A percentile compares a stretch with the other conserved stretches of the same genome.
These are phyloP conservation scores for Urocynchramus pylzowi DNA, from an alignment of 2,113 vertebrate genomes.

Conservation along the genomic window DNA sequence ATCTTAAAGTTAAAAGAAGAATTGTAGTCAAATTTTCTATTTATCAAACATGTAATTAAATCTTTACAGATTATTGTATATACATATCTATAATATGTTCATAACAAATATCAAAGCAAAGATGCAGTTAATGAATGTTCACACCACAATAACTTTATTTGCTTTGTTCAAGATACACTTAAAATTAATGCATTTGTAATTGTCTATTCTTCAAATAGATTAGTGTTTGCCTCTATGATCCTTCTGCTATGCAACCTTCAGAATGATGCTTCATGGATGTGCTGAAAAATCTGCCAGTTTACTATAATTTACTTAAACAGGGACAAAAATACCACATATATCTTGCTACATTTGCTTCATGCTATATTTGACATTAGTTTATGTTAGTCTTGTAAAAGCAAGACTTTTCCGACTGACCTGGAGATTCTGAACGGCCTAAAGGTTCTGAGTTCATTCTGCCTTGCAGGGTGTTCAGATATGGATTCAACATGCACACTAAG, in stretches of 20 bases:
- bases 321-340: background rate
- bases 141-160: background rate
- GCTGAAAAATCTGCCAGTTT: background rate
- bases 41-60: constrained; percentile 4
- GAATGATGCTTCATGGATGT: background rate
- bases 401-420: background rate
- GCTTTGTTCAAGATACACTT: constrained; percentile 30
- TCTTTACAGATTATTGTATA: background rate
- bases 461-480: background rate
- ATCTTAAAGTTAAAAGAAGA: background rate
- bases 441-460: background rate
- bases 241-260: background rate
- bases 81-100: background rate
- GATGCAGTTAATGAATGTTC: background rate
- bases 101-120: background rate
- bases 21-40: background rate
- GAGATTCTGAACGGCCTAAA: background rate
- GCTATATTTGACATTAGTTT: background rate
- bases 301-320: background rate
- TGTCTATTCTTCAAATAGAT: constrained; percentile 52
- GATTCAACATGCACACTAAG: background rate
- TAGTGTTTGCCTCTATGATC: constrained; percentile 1
- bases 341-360: background rate
- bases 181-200: constrained; percentile 61
- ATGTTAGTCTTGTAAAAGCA: background rate